Evolutionary conservation across 2,888 invertebrate genomes (phyloP).

Genomic region (Metallyticus violacea): DNA sequence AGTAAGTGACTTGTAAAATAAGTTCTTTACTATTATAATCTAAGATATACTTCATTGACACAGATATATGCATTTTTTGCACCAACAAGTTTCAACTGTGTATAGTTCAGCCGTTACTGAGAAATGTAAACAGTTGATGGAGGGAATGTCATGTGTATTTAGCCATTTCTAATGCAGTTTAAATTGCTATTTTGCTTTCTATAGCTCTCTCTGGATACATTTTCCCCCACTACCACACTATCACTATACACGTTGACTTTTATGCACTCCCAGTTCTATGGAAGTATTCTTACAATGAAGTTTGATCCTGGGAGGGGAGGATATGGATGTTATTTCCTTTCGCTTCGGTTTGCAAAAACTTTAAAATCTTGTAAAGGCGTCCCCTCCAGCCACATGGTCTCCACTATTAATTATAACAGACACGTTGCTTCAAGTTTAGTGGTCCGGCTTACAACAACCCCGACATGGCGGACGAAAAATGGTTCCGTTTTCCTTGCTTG

Average conservation of each 20-base stretch:
- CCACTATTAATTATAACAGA: slow-evolving; percentile 12
- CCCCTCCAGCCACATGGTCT: background rate
- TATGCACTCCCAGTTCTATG: background rate
- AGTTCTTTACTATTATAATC: too few species aligned
- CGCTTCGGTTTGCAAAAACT: slow-evolving; percentile 4
- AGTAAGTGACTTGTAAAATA: too few species aligned
- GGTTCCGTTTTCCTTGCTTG: slow-evolving; percentile 12
- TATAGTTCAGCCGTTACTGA: background rate
- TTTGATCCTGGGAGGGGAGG: background rate
- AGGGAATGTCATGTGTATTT: background rate
- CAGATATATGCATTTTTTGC: too few species aligned
- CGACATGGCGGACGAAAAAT: background rate
- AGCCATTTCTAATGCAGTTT: background rate
- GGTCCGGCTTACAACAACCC: background rate
- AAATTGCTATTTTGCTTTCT: background rate
- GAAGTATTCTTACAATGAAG: background rate
- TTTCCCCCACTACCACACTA: background rate
- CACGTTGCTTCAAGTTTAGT: background rate
- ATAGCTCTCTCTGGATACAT: too few species aligned
- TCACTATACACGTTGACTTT: background rate
- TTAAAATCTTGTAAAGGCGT: background rate
- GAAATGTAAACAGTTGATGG: background rate
- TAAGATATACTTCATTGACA: too few species aligned
- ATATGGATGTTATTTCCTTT: background rate
- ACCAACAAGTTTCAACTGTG: background rate